Evolutionary conservation across 1,140 invertebrate species (phyloP), one percentile per base, ranked within the genome.

Genomic region (Whitmania pigra): DNA sequence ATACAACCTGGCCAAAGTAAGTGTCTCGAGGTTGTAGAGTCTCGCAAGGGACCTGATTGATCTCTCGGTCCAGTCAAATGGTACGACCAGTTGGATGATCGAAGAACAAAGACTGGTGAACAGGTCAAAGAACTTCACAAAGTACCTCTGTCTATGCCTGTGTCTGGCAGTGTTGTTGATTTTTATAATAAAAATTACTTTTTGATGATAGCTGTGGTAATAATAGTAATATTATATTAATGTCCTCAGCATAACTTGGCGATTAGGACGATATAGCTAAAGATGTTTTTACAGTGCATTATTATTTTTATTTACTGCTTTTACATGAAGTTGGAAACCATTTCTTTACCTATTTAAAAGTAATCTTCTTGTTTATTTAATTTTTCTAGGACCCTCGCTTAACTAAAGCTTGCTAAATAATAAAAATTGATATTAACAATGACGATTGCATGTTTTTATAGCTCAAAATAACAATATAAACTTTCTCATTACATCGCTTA

Each of bases 51-150:
- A 75, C 57, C 76, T 67, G 11, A 82, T 74, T 68, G 77, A 77
- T 18, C 68, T 75, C 25, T 77, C 75, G 27, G 78, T 77, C 80
- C 80, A 82, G 73, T 81, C 79, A 76, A 82, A 82, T 11, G 80
- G 80, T 71, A 81, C 66, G 18, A 79, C 74, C 15, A 82, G 74
- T 22, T 79, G 78, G 22, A 73, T 75, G 0, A 81, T 43, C 53
- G 77, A 77, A 13, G 79, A 73, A 15, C 77, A 75, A 36, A 77
- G 53, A 18, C 68, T 71, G 3, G 77, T 77, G 72, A 82, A 79
- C 15, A 74, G 40, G 13, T 78, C 77, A 74, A 82, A 82, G 67
- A 80, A 77, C 20, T 76, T 71, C 3, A 77, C 76, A 76, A 80
- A 82, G 25, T 75, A 71, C 60, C 80, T 74, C 68, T 78, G 77